These are phyloP conservation scores for Gambusia holbrooki DNA, from an alignment of 2,113 vertebrate species.

Conservation along the genomic window DNA sequence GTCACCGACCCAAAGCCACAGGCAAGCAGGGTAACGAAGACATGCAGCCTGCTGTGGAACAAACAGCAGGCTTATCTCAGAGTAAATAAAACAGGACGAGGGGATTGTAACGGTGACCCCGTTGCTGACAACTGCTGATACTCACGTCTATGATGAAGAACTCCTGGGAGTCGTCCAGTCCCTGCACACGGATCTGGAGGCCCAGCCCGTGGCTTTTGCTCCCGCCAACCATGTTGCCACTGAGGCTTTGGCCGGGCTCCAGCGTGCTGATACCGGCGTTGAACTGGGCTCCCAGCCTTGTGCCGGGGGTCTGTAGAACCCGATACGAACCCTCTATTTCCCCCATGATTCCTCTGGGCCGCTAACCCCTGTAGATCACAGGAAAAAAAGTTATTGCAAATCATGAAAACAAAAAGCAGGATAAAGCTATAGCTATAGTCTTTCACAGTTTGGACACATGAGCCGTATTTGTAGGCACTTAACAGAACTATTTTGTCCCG, in stretches of 20 bases:
- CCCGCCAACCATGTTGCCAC: constrained; percentile 58
- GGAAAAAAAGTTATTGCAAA: neutral
- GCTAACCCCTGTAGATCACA: constrained; percentile 58
- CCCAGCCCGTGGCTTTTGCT: constrained; percentile 64
- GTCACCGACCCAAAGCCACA: constrained; percentile 61
- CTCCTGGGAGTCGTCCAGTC: constrained; percentile 88
- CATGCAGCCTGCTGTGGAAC: constrained; percentile 30
- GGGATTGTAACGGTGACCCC: neutral
- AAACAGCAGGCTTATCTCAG: constrained; percentile 29
- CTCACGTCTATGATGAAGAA: constrained; percentile 88
- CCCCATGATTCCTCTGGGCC: constrained; percentile 83
- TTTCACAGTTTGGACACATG: no score
- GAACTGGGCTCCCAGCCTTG: constrained; percentile 86
- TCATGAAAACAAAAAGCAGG: neutral
- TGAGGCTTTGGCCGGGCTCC: constrained; percentile 86
- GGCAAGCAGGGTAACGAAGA: constrained; percentile 22
- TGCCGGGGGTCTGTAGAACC: constrained; percentile 87
- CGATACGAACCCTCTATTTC: constrained; percentile 93
- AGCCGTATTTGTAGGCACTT: no score
- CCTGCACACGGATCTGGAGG: constrained; percentile 83
- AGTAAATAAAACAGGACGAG: neutral
- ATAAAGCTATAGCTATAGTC: no score
- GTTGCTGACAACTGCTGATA: constrained; percentile 12
- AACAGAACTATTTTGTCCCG: no score
- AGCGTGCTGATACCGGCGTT: constrained; percentile 87